These are phyloP conservation scores for Natator depressus DNA, from an alignment of 2,113 vertebrate genomes.

Conservation along the genomic window DNA sequence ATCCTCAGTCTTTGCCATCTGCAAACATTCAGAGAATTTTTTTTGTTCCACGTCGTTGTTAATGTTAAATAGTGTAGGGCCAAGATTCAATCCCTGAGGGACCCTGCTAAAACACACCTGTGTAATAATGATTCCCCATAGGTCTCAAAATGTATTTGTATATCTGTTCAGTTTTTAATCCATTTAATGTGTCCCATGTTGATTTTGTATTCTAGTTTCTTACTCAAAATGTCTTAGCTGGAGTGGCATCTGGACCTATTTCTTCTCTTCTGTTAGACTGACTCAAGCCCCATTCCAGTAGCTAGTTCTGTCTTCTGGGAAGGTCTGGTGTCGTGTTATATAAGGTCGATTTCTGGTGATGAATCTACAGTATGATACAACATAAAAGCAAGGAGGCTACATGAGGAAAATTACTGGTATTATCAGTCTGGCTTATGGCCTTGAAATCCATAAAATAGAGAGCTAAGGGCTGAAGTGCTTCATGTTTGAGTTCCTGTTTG, in stretches of 20 bases:
- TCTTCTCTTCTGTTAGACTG: background rate
- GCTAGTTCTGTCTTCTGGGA: background rate
- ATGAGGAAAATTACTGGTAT: background rate
- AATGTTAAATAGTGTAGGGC: too few relatives aligned
- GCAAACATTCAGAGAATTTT: background rate
- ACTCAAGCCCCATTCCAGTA: background rate
- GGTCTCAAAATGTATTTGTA: too few relatives aligned
- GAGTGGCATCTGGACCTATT: background rate
- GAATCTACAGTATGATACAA: background rate
- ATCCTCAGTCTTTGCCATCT: background rate
- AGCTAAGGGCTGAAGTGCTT: background rate
- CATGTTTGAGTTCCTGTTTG: background rate
- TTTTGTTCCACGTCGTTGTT: background rate
- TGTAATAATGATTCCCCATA: background rate
- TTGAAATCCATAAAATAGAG: background rate
- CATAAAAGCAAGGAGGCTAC: background rate
- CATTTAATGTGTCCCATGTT: background rate
- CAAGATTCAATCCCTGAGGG: background rate
- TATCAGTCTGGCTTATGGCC: background rate
- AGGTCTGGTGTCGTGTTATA: background rate
- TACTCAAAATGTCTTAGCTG: background rate
- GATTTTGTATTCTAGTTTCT: background rate
- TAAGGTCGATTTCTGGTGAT: background rate
- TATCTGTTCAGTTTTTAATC: background rate
- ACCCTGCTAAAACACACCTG: background rate